Evolutionary conservation across 2,113 vertebrate genomes (phyloP).

Genomic region (Coreoperca whiteheadi): DNA sequence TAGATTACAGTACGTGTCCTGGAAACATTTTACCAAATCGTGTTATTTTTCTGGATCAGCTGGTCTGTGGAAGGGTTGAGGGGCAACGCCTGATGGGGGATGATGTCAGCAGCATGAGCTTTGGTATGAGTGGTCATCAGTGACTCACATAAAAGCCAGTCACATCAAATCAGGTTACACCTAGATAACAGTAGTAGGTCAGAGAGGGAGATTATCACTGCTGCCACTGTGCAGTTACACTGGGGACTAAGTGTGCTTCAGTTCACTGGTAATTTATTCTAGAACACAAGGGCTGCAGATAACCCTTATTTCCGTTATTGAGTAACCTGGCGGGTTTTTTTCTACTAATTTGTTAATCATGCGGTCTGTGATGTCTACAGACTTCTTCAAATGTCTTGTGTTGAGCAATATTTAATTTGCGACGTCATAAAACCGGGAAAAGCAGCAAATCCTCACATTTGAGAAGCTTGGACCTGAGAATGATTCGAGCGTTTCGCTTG

Average conservation of each 20-base stretch:
- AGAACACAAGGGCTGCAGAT: background rate
- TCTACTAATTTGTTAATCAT: too few relatives aligned
- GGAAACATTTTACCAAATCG: constrained; percentile 6
- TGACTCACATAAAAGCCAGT: constrained; percentile 53
- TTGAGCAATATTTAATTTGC: background rate
- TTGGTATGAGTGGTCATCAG: constrained; percentile 5
- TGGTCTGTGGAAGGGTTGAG: background rate
- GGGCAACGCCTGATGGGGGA: background rate
- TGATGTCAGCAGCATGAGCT: constrained; percentile 20
- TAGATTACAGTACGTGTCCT: background rate
- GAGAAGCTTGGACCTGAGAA: background rate
- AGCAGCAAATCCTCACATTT: background rate
- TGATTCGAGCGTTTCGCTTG: too few relatives aligned
- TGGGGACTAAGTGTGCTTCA: background rate
- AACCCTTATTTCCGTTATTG: background rate
- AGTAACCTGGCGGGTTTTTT: too few relatives aligned
- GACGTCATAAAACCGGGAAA: background rate
- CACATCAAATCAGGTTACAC: constrained; percentile 41
- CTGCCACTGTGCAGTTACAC: background rate
- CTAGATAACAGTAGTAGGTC: constrained; percentile 8
- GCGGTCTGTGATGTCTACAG: background rate
- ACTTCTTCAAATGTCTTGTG: too few relatives aligned
- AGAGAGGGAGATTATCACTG: background rate
- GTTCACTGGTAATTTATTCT: background rate
- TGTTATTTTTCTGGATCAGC: constrained; percentile 26